Evolutionary conservation across 2,888 invertebrate species (phyloP).

Genomic region (Drosophila histrio): DNA sequence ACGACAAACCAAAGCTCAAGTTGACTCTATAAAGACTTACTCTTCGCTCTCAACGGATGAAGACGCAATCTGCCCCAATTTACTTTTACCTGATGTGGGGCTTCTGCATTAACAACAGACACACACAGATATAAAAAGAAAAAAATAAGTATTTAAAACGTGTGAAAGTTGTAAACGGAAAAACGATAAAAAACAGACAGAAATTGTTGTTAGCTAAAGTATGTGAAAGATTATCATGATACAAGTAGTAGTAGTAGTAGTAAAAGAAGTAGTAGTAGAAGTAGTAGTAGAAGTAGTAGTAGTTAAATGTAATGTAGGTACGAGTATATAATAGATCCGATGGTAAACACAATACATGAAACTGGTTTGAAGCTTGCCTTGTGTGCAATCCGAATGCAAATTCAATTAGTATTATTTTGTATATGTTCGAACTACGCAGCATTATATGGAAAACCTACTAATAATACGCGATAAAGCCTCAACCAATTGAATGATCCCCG

Average conservation of each 20-base stretch:
- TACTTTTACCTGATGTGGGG: slow-evolving; percentile 82
- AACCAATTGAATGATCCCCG: slow-evolving; percentile 66
- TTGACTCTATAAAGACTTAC: slow-evolving; percentile 79
- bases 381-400: slow-evolving; percentile 58
- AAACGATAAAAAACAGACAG: slow-evolving; percentile 18
- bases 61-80: slow-evolving; percentile 81
- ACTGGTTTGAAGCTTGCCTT: slow-evolving; percentile 60
- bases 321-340: slow-evolving; percentile 14
- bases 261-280: not conserved
- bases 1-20: slow-evolving; percentile 67
- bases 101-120: slow-evolving; percentile 78
- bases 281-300: slow-evolving; percentile 17
- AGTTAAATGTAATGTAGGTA: slow-evolving; percentile 6
- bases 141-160: slow-evolving; percentile 57
- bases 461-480: slow-evolving; percentile 56
- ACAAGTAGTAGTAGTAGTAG: slow-evolving; percentile 15
- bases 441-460: slow-evolving; percentile 45
- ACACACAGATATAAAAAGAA: slow-evolving; percentile 67
- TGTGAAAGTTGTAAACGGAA: slow-evolving; percentile 44
- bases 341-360: slow-evolving; percentile 27
- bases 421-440: slow-evolving; percentile 47
- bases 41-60: slow-evolving; percentile 82
- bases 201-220: slow-evolving; percentile 36
- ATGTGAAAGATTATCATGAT: slow-evolving; percentile 25
- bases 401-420: slow-evolving; percentile 24